These are phyloP conservation scores for Drosophila flavopinicola DNA, from an alignment of 2,888 invertebrate genomes.

Conservation along the genomic window DNA sequence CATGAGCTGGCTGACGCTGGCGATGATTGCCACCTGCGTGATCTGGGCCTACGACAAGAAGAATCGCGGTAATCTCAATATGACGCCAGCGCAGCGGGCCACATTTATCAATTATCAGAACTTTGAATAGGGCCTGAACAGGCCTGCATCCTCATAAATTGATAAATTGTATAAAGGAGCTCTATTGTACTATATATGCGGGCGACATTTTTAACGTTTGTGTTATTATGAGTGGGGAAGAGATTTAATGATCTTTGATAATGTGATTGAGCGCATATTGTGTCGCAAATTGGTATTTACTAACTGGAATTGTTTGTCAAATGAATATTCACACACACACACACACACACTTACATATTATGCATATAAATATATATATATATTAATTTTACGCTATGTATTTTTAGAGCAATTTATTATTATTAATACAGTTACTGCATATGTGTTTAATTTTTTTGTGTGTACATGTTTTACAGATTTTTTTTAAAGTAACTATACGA, in stretches of 20 bases:
- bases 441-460: slow-evolving; percentile 51
- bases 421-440: slow-evolving; percentile 57
- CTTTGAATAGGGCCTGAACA: slow-evolving; percentile 59
- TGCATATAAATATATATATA: slow-evolving; percentile 29
- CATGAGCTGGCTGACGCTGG: slow-evolving; percentile 91
- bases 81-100: slow-evolving; percentile 87
- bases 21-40: slow-evolving; percentile 89
- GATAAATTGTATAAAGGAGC: neutral
- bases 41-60: slow-evolving; percentile 90
- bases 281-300: slow-evolving; percentile 69
- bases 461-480: slow-evolving; percentile 68
- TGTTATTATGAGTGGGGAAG: neutral
- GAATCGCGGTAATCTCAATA: slow-evolving; percentile 89
- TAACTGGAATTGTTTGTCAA: slow-evolving; percentile 57
- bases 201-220: slow-evolving; percentile 6
- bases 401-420: slow-evolving; percentile 76
- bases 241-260: slow-evolving; percentile 35
- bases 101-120: slow-evolving; percentile 62
- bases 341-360: slow-evolving; percentile 19
- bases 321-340: slow-evolving; percentile 14
- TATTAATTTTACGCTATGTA: slow-evolving; percentile 67
- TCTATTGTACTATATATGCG: slow-evolving; percentile 1
- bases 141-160: neutral
- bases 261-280: slow-evolving; percentile 70
- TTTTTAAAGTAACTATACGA: slow-evolving; percentile 17